Evolutionary conservation across 2,797 vertebrate genomes (phyloP).

Genomic region (Coregonus sp.): DNA sequence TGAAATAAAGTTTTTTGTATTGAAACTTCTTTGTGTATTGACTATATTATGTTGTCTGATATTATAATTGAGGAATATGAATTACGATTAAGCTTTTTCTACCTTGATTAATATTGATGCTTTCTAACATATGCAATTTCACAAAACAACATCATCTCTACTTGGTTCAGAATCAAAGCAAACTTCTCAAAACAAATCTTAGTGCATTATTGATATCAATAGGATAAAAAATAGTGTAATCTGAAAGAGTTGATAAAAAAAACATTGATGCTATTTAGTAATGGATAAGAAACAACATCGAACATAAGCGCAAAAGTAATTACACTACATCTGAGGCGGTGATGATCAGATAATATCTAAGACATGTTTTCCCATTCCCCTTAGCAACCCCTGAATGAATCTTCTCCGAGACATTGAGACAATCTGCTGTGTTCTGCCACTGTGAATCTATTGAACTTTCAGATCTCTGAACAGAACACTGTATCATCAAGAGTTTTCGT

Average conservation of each 20-base stretch:
- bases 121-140: background rate
- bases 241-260: background rate
- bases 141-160: background rate
- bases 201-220: background rate
- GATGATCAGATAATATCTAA: background rate
- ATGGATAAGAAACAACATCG: background rate
- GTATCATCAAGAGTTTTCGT: background rate
- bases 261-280: background rate
- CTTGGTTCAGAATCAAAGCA: background rate
- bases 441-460: constrained; percentile 2
- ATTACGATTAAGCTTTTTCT: background rate
- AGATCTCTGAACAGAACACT: background rate
- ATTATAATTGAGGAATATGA: background rate
- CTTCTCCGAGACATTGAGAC: background rate
- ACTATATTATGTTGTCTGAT: background rate
- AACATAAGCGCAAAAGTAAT: background rate
- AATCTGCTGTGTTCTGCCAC: background rate
- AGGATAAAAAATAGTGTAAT: background rate
- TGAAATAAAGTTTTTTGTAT: background rate
- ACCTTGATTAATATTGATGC: background rate
- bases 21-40: background rate
- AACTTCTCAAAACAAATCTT: background rate
- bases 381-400: background rate
- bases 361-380: background rate
- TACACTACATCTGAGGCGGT: background rate